Evolutionary conservation across 2,888 invertebrate species (phyloP).

Genomic region (Parthenolecanium corni): DNA sequence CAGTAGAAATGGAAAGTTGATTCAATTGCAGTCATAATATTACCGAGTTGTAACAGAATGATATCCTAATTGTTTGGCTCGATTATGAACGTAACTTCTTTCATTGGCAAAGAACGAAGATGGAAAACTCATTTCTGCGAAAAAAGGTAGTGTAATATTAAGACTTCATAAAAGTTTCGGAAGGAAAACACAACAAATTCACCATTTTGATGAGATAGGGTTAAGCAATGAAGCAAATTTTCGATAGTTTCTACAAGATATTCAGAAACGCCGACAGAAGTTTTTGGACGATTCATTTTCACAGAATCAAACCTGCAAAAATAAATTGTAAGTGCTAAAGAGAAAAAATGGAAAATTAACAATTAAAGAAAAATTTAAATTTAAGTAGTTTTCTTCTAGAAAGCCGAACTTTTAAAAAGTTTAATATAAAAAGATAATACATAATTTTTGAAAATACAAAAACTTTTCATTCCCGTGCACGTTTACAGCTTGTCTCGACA

Average conservation of each 20-base stretch:
- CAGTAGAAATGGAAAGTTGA: background rate
- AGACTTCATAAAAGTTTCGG: background rate
- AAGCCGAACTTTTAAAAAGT: no score
- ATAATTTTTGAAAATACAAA: no score
- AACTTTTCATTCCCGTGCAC: no score
- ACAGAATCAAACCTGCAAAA: background rate
- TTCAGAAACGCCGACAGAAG: background rate
- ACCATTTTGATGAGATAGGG: constrained; percentile 20
- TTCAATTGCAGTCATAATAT: no score
- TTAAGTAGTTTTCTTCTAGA: no score
- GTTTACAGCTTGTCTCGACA: no score
- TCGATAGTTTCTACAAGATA: constrained; percentile 10
- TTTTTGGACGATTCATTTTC: background rate
- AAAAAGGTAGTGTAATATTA: background rate
- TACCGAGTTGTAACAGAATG: constrained; percentile 9
- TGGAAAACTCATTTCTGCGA: constrained; percentile 14
- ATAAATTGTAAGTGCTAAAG: no score
- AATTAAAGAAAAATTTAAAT: no score
- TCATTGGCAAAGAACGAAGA: constrained; percentile 6
- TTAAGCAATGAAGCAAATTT: constrained; percentile 8
- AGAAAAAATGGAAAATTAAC: no score
- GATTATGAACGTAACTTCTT: constrained; percentile 1
- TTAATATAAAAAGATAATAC: no score
- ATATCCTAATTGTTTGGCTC: constrained; percentile 7
- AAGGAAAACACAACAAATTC: background rate